phyloP scores from a whole-genome alignment of 2,113 vertebrate species.

The Romanogobio albipinnatus region DNA sequence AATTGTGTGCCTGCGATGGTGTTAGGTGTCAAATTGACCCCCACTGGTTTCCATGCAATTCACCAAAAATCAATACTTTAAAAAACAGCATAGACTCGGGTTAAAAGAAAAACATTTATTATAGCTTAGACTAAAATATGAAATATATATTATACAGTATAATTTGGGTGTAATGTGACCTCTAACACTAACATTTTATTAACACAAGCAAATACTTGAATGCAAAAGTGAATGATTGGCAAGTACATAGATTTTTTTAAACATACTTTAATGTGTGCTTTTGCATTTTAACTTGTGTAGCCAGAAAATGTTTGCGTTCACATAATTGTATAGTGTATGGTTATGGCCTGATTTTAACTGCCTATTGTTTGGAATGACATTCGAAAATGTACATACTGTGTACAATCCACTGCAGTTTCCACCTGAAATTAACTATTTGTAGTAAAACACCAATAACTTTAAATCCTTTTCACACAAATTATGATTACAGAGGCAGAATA shows the following conservation, averaged over 20 bases:
- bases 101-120: background rate
- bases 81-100: background rate
- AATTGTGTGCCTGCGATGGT: background rate
- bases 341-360: background rate
- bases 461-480: background rate
- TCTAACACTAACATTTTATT: background rate
- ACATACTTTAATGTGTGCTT: background rate
- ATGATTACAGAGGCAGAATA: background rate
- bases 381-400: too few relatives aligned
- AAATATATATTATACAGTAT: background rate
- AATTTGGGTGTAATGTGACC: background rate
- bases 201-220: background rate
- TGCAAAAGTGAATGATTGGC: background rate
- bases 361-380: too few relatives aligned
- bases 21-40: background rate
- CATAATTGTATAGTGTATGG: background rate
- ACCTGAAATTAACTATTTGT: too few relatives aligned
- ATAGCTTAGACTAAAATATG: background rate
- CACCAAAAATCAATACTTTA: background rate
- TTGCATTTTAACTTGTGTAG: background rate
- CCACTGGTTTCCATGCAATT: background rate
- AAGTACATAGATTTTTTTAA: background rate
- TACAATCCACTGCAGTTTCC: background rate
- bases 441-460: background rate
- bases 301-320: background rate